Percentiles rank a stretch among this genome's conserved stretches.
Evolutionary conservation across 2,113 vertebrate species (phyloP).

Genomic region (Ifrita kowaldi): DNA sequence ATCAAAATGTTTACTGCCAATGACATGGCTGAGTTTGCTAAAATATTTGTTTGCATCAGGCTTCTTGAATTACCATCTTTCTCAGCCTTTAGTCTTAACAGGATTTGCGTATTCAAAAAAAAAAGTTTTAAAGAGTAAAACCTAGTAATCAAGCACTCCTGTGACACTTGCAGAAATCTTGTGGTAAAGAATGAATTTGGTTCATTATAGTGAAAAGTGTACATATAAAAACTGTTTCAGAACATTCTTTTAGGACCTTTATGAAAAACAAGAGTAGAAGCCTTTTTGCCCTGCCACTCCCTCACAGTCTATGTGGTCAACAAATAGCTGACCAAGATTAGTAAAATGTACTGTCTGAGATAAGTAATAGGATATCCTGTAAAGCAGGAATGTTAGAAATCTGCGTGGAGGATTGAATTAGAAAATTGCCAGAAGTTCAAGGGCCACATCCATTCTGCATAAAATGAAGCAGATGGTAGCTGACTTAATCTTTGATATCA

Average conservation of each 20-base stretch:
- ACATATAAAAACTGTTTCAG: neutral
- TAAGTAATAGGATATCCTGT: neutral
- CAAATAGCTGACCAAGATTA: neutral
- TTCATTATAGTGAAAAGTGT: neutral
- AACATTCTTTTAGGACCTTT: neutral
- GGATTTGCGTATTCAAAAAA: neutral
- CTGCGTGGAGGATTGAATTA: neutral
- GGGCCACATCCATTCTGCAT: slow-evolving; percentile 52
- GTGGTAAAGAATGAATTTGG: neutral
- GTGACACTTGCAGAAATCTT: neutral
- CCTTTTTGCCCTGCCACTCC: neutral
- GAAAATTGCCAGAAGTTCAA: slow-evolving; percentile 44
- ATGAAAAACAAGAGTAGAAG: neutral
- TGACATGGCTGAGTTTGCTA: neutral
- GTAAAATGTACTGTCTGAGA: neutral
- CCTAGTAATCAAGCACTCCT: neutral
- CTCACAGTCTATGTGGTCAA: neutral
- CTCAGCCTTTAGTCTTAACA: neutral
- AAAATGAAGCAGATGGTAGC: slow-evolving; percentile 58
- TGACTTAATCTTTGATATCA: slow-evolving; percentile 47
- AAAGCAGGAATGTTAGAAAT: slow-evolving; percentile 1
- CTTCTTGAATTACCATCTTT: neutral
- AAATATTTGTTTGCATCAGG: neutral
- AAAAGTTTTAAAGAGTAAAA: neutral
- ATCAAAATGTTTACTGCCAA: neutral